Conservation (phyloP, 2,113 vertebrate species). For the Hemibagrus wyckioides region DNA sequence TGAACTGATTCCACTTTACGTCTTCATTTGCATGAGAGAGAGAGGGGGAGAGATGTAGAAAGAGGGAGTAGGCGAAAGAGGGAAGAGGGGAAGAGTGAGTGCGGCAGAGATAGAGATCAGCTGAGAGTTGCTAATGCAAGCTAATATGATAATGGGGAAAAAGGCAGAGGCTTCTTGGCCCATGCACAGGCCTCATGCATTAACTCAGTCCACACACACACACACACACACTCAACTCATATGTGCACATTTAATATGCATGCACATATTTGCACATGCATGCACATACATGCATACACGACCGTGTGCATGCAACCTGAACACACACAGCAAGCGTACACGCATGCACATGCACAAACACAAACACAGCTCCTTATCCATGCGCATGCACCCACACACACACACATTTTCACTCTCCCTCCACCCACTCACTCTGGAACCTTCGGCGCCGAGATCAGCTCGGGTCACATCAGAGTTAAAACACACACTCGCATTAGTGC, state of each 20-base stretch:
- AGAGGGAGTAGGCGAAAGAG: conserved; percentile 3
- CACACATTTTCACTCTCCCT: background rate
- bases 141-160: conserved; percentile 57
- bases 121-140: conserved; percentile 59
- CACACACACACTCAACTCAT: background rate
- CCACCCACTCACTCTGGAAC: background rate
- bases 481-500: background rate
- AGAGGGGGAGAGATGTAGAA: background rate
- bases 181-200: conserved; percentile 49
- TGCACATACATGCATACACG: background rate
- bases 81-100: background rate
- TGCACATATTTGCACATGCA: background rate
- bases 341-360: no score
- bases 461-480: conserved; percentile 32
- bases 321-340: background rate
- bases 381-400: background rate
- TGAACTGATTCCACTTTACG: conserved; percentile 76
- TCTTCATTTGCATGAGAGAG: conserved; percentile 75
- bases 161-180: conserved; percentile 48
- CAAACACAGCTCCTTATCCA: background rate
- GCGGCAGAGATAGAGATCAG: conserved; percentile 44
- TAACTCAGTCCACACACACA: conserved; percentile 44
- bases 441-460: background rate
- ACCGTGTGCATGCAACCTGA: background rate
- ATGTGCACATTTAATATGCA: background rate